Percentiles rank a stretch among this genome's conserved stretches.
phyloP scores from a whole-genome alignment of 2,113 vertebrate species.

The Lophotis ruficrista region DNA sequence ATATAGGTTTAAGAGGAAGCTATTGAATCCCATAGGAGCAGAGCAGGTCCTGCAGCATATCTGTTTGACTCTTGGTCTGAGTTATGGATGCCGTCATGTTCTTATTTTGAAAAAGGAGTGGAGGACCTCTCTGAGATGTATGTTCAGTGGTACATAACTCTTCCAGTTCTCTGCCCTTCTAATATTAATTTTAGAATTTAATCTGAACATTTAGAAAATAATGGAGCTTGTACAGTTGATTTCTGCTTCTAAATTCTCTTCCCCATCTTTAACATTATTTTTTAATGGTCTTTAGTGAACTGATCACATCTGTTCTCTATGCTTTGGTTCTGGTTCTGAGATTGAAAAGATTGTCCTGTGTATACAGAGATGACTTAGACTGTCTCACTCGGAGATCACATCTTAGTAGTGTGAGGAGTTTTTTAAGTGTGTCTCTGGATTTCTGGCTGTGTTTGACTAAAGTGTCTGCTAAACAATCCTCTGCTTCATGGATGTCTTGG shows the following conservation, averaged over 20 bases:
- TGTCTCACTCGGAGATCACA: neutral
- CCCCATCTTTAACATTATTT: neutral
- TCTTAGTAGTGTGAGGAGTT: neutral
- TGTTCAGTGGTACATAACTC: neutral
- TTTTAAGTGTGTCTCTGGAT: neutral
- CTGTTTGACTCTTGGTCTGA: neutral
- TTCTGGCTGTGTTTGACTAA: neutral
- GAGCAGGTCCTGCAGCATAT: neutral
- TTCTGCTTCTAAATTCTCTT: neutral
- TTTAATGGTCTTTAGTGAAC: neutral
- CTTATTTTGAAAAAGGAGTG: neutral
- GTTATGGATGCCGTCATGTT: neutral
- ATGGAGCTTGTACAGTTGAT: neutral
- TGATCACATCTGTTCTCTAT: neutral
- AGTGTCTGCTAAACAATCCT: conserved; percentile 41
- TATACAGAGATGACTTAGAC: neutral
- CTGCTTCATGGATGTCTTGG: conserved; percentile 34
- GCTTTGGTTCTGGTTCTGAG: neutral
- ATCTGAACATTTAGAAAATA: neutral
- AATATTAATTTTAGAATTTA: neutral
- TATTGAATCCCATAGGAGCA: neutral
- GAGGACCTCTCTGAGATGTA: neutral
- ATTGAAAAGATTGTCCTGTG: neutral
- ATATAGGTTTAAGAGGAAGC: neutral
- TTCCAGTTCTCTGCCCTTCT: neutral